Evolutionary conservation across 1,140 invertebrate genomes (phyloP).

Genomic region (Atta colombica): DNA sequence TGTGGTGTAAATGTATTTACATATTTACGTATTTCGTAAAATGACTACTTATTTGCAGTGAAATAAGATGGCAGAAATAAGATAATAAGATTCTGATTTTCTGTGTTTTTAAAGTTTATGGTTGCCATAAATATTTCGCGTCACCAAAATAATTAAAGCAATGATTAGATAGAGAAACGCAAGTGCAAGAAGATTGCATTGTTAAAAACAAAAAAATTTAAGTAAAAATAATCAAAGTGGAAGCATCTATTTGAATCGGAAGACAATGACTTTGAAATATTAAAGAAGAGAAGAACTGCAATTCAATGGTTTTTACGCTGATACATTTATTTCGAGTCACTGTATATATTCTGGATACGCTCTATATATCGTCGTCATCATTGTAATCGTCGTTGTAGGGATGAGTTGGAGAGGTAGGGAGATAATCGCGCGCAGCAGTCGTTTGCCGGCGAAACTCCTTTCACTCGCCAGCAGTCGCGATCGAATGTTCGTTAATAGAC

Average conservation of each 20-base stretch:
- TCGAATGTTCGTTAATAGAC: conserved; percentile 56
- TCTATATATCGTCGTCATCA: conserved; percentile 7
- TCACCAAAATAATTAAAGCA: background rate
- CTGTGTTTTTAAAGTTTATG: background rate
- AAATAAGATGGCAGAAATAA: background rate
- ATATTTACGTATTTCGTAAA: background rate
- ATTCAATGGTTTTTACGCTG: background rate
- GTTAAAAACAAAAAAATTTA: background rate
- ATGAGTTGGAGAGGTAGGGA: conserved; percentile 47
- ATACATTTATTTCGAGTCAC: background rate
- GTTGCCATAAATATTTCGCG: background rate
- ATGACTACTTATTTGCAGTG: background rate
- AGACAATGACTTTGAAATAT: background rate
- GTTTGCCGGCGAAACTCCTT: conserved; percentile 51
- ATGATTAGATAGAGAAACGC: background rate
- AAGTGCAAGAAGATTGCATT: background rate
- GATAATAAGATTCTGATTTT: background rate
- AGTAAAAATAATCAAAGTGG: background rate
- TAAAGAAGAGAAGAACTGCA: background rate
- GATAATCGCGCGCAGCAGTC: conserved; percentile 75
- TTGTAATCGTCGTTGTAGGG: background rate
- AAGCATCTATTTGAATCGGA: background rate
- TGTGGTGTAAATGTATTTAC: background rate
- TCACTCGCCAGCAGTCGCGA: conserved; percentile 56
- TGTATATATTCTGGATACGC: background rate